A percentile compares a stretch with the other conserved stretches of the same genome.
Conservation (phyloP, 2,113 vertebrate species). For the Xerus inauris region DNA sequence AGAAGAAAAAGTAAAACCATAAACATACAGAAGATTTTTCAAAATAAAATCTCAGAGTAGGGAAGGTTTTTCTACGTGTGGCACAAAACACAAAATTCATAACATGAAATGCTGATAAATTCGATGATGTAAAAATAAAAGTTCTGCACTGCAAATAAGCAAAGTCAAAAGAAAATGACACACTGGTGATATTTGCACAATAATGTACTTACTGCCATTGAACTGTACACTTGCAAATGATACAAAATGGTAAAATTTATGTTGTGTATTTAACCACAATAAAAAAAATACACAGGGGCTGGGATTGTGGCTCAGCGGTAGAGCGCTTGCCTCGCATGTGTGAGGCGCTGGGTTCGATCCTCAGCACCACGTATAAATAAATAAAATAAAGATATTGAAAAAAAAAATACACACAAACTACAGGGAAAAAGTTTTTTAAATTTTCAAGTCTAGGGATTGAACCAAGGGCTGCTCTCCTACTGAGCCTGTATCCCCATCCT, state of each 20-base stretch:
- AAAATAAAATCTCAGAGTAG: conserved; percentile 25
- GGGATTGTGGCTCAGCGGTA: too few relatives aligned
- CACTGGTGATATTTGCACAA: not conserved
- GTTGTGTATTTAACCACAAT: not conserved
- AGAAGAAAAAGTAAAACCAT: not conserved
- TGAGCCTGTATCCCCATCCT: too few relatives aligned
- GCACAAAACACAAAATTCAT: conserved; percentile 29
- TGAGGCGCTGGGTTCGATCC: too few relatives aligned
- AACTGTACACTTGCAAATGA: not conserved
- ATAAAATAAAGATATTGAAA: too few relatives aligned
- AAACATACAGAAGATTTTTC: not conserved
- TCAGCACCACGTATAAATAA: too few relatives aligned
- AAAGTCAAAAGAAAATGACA: not conserved
- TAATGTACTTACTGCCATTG: not conserved
- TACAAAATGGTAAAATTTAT: not conserved
- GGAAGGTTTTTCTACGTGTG: conserved; percentile 12
- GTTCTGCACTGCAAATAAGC: not conserved
- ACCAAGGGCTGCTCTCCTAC: too few relatives aligned
- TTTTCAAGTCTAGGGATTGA: too few relatives aligned
- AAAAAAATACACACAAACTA: not conserved
- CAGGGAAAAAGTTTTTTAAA: not conserved
- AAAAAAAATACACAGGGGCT: too few relatives aligned
- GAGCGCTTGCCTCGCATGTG: too few relatives aligned
- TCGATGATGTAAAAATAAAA: conserved; percentile 20
- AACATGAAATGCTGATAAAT: conserved; percentile 4